These are phyloP conservation scores for Gallinago paraguaiae DNA, from an alignment of 2,113 vertebrate genomes.

Conservation along the genomic window DNA sequence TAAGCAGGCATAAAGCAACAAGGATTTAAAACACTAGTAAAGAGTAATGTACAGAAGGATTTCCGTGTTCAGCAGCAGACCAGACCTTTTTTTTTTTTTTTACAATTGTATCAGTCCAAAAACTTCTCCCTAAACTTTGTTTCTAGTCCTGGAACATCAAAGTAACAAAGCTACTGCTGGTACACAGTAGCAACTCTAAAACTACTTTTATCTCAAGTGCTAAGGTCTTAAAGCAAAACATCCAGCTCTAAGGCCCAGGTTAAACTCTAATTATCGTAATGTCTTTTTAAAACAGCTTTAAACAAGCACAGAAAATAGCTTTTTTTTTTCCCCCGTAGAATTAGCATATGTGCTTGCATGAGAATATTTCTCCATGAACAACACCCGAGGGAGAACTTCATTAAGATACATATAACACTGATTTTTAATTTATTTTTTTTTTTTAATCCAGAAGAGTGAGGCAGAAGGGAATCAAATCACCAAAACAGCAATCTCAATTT, in stretches of 20 bases:
- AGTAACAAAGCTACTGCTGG: background rate
- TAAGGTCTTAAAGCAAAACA: background rate
- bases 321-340: background rate
- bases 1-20: background rate
- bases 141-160: background rate
- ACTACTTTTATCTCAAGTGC: background rate
- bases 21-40: background rate
- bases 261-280: background rate
- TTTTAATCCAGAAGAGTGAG: background rate
- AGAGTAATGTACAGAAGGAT: background rate
- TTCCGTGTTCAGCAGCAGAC: background rate
- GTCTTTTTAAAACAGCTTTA: background rate
- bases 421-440: background rate
- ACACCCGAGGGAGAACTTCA: background rate
- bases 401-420: background rate
- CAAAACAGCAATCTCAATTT: background rate
- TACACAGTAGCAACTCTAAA: background rate
- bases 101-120: background rate
- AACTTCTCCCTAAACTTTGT: background rate
- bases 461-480: background rate
- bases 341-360: accelerated
- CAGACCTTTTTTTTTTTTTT: background rate
- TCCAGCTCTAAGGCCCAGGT: background rate
- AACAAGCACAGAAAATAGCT: background rate
- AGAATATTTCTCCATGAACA: background rate